phyloP scores from a whole-genome alignment of 2,113 vertebrate genomes.

The Sceloporus undulatus region DNA sequence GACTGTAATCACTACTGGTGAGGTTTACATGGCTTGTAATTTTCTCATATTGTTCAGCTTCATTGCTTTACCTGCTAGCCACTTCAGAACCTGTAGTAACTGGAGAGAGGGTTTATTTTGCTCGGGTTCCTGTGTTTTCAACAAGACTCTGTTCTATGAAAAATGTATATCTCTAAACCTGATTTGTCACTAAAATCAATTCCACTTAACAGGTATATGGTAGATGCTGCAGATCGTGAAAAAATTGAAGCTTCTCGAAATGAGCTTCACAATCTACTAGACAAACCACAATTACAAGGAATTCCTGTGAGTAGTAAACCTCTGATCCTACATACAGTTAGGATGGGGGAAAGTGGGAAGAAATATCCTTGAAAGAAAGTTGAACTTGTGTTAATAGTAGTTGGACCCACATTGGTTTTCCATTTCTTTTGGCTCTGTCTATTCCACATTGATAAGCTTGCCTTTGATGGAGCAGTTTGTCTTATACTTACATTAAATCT shows the following conservation, averaged over 20 bases:
- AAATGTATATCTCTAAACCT: neutral
- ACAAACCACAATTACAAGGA: slow-evolving; percentile 98
- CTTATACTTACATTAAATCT: neutral
- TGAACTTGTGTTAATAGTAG: neutral
- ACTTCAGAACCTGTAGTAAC: neutral
- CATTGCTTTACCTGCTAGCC: neutral
- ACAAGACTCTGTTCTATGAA: neutral
- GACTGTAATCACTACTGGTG: neutral
- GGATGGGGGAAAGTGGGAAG: neutral
- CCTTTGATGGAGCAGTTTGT: neutral
- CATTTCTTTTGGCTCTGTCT: neutral
- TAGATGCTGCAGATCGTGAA: slow-evolving; percentile 96
- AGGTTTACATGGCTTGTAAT: neutral
- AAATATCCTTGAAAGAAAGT: neutral
- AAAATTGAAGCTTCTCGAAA: slow-evolving; percentile 98
- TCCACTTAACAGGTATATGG: slow-evolving; percentile 91
- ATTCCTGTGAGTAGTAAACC: slow-evolving; percentile 90
- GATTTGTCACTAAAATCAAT: neutral
- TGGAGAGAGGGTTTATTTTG: neutral
- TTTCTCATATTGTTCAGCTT: neutral
- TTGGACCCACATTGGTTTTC: neutral
- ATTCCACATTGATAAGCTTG: neutral
- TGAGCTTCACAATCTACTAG: slow-evolving; percentile 97
- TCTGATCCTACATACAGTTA: neutral
- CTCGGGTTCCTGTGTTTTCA: neutral